Evolutionary conservation across 2,888 invertebrate species (phyloP).

Genomic region (Eueremaeus valkanovi): DNA sequence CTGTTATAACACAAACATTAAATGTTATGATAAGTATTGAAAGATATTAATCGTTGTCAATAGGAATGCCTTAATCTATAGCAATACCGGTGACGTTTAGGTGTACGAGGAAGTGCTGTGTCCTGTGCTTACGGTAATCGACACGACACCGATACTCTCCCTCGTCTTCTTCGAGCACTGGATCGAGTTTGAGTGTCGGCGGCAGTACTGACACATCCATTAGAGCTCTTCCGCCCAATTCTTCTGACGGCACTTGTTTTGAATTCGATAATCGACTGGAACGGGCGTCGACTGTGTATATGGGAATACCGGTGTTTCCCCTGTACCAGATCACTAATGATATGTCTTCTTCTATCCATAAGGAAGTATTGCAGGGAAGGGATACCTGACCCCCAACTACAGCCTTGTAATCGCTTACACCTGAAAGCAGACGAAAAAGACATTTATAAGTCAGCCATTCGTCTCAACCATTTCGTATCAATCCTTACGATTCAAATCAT

Average conservation of each 20-base stretch:
- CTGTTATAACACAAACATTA: slow-evolving; percentile 55
- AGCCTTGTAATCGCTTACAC: slow-evolving; percentile 43
- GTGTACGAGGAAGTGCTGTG: slow-evolving; percentile 39
- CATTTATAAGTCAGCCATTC: too few relatives aligned
- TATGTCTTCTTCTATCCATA: slow-evolving; percentile 45
- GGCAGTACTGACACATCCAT: slow-evolving; percentile 49
- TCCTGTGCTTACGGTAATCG: slow-evolving; percentile 70
- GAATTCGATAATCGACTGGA: slow-evolving; percentile 42
- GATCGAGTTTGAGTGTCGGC: slow-evolving; percentile 60
- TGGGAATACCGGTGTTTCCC: slow-evolving; percentile 43
- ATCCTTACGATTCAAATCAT: too few relatives aligned
- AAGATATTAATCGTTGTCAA: neutral
- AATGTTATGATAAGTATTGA: slow-evolving; percentile 21
- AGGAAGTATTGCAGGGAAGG: slow-evolving; percentile 47
- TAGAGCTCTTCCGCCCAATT: slow-evolving; percentile 46
- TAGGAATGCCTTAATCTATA: too few relatives aligned
- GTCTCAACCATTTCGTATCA: too few relatives aligned
- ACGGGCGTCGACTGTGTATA: slow-evolving; percentile 47
- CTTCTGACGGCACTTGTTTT: slow-evolving; percentile 43
- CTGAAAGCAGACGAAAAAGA: too few relatives aligned
- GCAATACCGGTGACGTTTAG: slow-evolving; percentile 41
- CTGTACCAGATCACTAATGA: slow-evolving; percentile 47
- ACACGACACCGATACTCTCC: slow-evolving; percentile 84
- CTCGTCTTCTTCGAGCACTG: slow-evolving; percentile 80
- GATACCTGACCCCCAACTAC: slow-evolving; percentile 46